Conservation (phyloP, 2,797 vertebrate genomes). For the Leptatherina wallacei region DNA sequence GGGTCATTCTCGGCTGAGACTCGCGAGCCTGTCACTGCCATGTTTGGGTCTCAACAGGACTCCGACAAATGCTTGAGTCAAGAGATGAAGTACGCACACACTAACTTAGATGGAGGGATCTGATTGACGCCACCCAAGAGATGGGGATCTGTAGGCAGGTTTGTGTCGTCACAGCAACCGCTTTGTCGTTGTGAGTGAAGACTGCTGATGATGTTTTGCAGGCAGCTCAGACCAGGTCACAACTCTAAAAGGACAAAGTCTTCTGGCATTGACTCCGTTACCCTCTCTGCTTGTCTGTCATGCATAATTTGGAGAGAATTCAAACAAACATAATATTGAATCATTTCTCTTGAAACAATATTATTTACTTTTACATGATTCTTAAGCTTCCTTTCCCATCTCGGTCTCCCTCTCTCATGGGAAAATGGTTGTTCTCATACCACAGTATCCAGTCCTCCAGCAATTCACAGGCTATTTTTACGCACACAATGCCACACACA, state of each 20-base stretch:
- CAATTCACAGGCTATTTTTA: constrained; percentile 74
- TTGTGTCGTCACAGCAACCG: constrained; percentile 13
- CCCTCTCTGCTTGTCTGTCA: constrained; percentile 26
- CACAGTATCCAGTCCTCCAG: constrained; percentile 48
- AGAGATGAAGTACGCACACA: constrained; percentile 21
- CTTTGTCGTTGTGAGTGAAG: constrained; percentile 31
- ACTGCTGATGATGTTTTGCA: constrained; percentile 34
- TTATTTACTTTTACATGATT: constrained; percentile 63
- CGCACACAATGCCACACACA: constrained; percentile 33
- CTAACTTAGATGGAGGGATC: constrained; percentile 5
- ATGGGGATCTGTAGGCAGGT: constrained; percentile 15
- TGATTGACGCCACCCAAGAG: constrained; percentile 24
- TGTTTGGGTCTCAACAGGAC: constrained; percentile 65
- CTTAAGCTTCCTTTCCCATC: constrained; percentile 31
- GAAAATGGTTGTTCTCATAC: constrained; percentile 67
- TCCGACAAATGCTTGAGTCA: constrained; percentile 43
- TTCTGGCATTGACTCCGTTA: constrained; percentile 42
- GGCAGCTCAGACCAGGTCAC: constrained; percentile 57
- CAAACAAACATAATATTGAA: constrained; percentile 38
- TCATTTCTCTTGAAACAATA: constrained; percentile 47
- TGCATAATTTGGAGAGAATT: constrained; percentile 21
- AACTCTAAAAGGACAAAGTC: constrained; percentile 58
- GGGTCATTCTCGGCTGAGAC: constrained; percentile 64
- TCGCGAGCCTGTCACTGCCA: constrained; percentile 54
- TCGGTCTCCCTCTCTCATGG: constrained; percentile 37